phyloP scores from a whole-genome alignment of 2,888 invertebrate species.

The Cryptosula pallasiana region DNA sequence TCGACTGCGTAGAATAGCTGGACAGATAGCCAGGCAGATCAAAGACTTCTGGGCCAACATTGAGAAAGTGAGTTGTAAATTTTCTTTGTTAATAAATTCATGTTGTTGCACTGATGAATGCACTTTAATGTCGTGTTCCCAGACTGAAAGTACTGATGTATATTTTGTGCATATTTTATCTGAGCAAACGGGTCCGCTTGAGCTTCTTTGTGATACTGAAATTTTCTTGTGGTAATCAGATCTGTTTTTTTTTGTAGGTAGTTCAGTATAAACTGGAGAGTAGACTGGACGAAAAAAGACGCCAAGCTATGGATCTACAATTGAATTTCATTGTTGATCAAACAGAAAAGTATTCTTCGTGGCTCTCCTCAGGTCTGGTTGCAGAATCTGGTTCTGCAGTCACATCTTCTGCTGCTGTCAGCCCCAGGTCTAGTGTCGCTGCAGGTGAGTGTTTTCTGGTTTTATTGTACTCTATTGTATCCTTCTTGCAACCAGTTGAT shows the following conservation, averaged over 20 bases:
- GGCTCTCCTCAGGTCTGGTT: slow-evolving; percentile 50
- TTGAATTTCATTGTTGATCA: slow-evolving; percentile 95
- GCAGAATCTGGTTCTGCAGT: slow-evolving; percentile 28
- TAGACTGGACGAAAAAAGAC: slow-evolving; percentile 86
- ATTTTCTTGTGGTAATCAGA: no score
- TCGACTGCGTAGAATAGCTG: slow-evolving; percentile 77
- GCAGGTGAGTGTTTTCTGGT: background rate
- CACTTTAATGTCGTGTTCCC: background rate
- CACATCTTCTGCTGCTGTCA: background rate
- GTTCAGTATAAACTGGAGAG: slow-evolving; percentile 91
- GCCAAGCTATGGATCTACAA: slow-evolving; percentile 90
- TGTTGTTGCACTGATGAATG: slow-evolving; percentile 21
- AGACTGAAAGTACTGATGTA: slow-evolving; percentile 1
- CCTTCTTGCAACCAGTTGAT: slow-evolving; percentile 11
- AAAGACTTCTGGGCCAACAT: slow-evolving; percentile 92
- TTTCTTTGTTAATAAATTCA: background rate
- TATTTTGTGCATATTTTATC: background rate
- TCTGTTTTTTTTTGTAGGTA: slow-evolving; percentile 57
- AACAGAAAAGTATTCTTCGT: slow-evolving; percentile 85
- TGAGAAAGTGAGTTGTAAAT: slow-evolving; percentile 66
- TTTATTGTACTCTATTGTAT: no score
- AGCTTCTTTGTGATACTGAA: background rate
- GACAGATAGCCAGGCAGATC: slow-evolving; percentile 86
- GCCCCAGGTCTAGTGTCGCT: background rate
- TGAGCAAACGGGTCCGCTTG: background rate